phyloP scores from a whole-genome alignment of 2,888 invertebrate genomes.

The Oscheius sp. region DNA sequence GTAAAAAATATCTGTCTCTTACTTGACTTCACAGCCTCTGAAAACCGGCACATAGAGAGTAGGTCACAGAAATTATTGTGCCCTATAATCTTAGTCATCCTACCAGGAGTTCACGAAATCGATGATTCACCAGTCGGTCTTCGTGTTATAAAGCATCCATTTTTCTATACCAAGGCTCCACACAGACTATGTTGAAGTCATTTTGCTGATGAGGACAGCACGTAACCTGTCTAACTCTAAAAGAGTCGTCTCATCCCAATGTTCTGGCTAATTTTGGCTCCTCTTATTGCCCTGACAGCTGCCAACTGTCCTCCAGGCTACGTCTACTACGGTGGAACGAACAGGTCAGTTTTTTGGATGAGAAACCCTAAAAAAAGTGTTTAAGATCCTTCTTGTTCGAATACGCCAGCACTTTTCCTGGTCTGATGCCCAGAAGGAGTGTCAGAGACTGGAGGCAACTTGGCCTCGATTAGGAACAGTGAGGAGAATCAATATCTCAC shows the following conservation, averaged over 20 bases:
- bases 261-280: not conserved
- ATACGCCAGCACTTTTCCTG: not conserved
- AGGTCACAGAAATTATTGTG: too few species aligned
- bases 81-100: too few species aligned
- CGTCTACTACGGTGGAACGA: constrained; percentile 1
- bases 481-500: not conserved
- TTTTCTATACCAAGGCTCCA: too few species aligned
- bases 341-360: not conserved
- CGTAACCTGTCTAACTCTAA: too few species aligned
- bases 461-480: not conserved
- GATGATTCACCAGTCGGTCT: too few species aligned
- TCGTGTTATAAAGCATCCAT: too few species aligned
- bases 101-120: too few species aligned
- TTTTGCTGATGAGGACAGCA: too few species aligned
- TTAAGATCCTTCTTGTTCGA: not conserved
- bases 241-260: not conserved
- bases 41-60: too few species aligned
- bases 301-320: not conserved
- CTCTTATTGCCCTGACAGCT: not conserved
- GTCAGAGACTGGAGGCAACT: constrained; percentile 5
- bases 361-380: not conserved
- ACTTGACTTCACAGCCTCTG: too few species aligned
- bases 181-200: too few species aligned
- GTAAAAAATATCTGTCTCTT: too few species aligned
- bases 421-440: not conserved